Evolutionary conservation across 2,797 vertebrate genomes (phyloP).

Genomic region (Myiotriccus ornatus): DNA sequence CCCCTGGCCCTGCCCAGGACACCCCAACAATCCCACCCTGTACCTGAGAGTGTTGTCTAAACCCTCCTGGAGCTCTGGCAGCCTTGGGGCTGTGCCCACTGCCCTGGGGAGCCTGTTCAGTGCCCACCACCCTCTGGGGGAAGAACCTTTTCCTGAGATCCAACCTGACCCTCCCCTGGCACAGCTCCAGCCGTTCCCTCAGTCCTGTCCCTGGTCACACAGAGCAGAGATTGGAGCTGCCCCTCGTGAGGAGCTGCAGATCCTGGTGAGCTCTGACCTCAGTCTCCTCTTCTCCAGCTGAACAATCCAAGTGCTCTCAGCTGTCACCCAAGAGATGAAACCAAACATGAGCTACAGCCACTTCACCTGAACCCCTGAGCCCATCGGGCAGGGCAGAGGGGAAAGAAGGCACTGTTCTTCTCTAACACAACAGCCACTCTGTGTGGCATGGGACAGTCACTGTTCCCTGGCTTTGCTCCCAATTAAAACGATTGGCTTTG

Average conservation of each 20-base stretch:
- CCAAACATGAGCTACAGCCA: background rate
- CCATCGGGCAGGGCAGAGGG: rapidly evolving
- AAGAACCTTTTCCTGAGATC: background rate
- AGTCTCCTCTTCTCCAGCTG: background rate
- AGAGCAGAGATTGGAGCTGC: background rate
- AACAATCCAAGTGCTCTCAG: background rate
- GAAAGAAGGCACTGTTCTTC: background rate
- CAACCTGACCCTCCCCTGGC: rapidly evolving
- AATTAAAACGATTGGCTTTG: background rate
- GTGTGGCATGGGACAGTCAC: background rate
- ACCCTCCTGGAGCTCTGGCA: rapidly evolving
- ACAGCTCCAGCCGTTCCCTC: background rate
- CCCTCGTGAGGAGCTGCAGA: background rate
- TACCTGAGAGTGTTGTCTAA: rapidly evolving
- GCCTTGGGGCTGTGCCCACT: rapidly evolving
- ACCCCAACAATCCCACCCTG: background rate
- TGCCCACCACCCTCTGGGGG: background rate
- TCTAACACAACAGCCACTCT: background rate
- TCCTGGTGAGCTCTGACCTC: background rate
- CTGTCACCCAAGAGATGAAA: background rate
- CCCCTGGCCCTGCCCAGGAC: background rate
- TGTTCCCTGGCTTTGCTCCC: background rate
- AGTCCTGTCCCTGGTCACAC: background rate
- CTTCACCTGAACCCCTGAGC: background rate
- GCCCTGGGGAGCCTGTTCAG: rapidly evolving